A percentile compares a stretch with the other conserved stretches of the same genome.
Evolutionary conservation across 2,113 vertebrate genomes (phyloP).

Genomic region (Bothrops jararaca): DNA sequence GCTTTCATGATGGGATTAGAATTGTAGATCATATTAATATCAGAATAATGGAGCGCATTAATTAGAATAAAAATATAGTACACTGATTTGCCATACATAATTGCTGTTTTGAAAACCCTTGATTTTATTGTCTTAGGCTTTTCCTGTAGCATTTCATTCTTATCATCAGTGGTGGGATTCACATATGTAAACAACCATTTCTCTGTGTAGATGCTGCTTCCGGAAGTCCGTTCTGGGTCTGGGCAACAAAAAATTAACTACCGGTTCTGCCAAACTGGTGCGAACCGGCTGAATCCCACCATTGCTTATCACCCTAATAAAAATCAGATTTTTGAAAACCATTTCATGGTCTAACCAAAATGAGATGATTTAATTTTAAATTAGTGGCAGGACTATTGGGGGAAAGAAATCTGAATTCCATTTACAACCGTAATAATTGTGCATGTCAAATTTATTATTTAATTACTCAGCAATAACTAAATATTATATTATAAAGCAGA

Average conservation of each 20-base stretch:
- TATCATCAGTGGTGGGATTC: not conserved
- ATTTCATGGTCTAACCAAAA: conserved; percentile 37
- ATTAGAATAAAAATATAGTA: not conserved
- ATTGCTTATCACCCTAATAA: conserved; percentile 38
- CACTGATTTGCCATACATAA: not conserved
- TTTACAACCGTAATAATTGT: not conserved
- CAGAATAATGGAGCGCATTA: not conserved
- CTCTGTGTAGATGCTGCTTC: no score
- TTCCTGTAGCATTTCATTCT: conserved; percentile 20
- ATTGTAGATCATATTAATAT: not conserved
- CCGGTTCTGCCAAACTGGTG: no score
- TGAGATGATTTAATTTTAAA: conserved; percentile 39
- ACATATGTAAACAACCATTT: no score
- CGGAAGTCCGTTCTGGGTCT: no score
- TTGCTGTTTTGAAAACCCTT: not conserved
- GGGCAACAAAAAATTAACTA: no score
- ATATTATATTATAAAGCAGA: not conserved
- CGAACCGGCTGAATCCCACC: no score
- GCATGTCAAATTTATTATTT: not conserved
- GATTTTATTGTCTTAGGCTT: not conserved
- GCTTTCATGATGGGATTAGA: not conserved
- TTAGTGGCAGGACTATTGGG: conserved; percentile 33
- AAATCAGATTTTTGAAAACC: conserved; percentile 45
- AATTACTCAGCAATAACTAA: not conserved
- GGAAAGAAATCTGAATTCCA: conserved; percentile 25